Conservation (phyloP, 2,113 vertebrate genomes). For the Isichthys henryi region DNA sequence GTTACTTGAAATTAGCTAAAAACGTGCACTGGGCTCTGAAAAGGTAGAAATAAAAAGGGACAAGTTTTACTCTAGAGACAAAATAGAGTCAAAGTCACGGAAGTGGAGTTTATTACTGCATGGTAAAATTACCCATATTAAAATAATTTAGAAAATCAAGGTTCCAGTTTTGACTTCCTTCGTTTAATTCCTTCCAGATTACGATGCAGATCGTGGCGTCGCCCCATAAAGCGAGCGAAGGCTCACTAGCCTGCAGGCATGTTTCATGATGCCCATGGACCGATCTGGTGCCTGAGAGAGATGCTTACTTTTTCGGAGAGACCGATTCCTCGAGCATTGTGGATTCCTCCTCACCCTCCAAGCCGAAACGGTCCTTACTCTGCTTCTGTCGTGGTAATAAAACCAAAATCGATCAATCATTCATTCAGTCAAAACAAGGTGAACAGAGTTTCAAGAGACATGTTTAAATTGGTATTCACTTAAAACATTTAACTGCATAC, state of each 20-base stretch:
- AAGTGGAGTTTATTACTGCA: background rate
- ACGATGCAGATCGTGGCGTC: constrained; percentile 12
- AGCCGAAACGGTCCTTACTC: constrained; percentile 96
- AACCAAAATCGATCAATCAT: background rate
- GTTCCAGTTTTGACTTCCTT: background rate
- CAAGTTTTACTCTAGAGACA: background rate
- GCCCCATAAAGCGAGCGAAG: constrained; percentile 28
- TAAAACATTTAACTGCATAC: background rate
- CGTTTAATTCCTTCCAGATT: background rate
- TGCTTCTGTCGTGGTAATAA: constrained; percentile 71
- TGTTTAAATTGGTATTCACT: background rate
- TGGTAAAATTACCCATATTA: background rate
- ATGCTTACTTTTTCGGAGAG: constrained; percentile 89
- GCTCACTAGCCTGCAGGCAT: background rate
- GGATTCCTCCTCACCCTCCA: constrained; percentile 95
- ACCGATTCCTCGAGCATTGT: constrained; percentile 98
- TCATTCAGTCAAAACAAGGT: background rate
- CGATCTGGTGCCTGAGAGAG: background rate
- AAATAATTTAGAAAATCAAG: constrained; percentile 5
- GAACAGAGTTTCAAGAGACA: background rate
- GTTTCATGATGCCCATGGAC: background rate
- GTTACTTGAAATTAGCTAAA: background rate
- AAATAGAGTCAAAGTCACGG: background rate
- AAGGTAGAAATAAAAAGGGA: constrained; percentile 5
- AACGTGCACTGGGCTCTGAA: background rate